Evolutionary conservation across 2,888 invertebrate species (phyloP).

Genomic region (Xestia xanthographa): DNA sequence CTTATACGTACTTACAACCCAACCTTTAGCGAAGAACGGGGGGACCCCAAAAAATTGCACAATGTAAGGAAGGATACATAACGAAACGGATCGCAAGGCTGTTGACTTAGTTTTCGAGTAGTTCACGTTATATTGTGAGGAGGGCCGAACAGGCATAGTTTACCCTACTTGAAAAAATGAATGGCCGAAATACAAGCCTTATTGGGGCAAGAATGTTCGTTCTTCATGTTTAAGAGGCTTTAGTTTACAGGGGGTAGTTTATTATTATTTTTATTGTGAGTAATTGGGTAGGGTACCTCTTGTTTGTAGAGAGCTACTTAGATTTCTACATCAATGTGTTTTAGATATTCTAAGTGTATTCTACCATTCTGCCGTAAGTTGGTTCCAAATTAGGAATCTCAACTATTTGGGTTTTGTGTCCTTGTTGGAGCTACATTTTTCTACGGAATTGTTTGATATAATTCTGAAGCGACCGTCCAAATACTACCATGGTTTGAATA

Average conservation of each 20-base stretch:
- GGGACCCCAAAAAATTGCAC: slow-evolving; percentile 55
- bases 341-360: slow-evolving; percentile 31
- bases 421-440: background rate
- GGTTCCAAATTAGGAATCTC: slow-evolving; percentile 1
- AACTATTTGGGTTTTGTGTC: background rate
- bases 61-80: slow-evolving; percentile 61
- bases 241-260: slow-evolving; percentile 67
- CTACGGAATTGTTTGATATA: background rate
- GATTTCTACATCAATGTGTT: slow-evolving; percentile 45
- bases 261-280: slow-evolving; percentile 63
- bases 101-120: slow-evolving; percentile 82
- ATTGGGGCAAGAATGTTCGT: slow-evolving; percentile 70
- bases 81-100: slow-evolving; percentile 72
- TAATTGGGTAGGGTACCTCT: slow-evolving; percentile 68
- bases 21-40: background rate
- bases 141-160: slow-evolving; percentile 71
- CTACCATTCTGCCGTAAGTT: slow-evolving; percentile 6
- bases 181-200: slow-evolving; percentile 76
- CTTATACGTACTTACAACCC: slow-evolving; percentile 5
- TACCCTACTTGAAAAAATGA: slow-evolving; percentile 76
- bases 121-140: slow-evolving; percentile 73
- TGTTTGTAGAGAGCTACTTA: slow-evolving; percentile 42
- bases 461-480: background rate
- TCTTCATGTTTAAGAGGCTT: slow-evolving; percentile 77
- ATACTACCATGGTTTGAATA: background rate